Base-by-base conservation (phyloP, 2,113 vertebrate species). In the Pseudorasbora parva region DNA sequence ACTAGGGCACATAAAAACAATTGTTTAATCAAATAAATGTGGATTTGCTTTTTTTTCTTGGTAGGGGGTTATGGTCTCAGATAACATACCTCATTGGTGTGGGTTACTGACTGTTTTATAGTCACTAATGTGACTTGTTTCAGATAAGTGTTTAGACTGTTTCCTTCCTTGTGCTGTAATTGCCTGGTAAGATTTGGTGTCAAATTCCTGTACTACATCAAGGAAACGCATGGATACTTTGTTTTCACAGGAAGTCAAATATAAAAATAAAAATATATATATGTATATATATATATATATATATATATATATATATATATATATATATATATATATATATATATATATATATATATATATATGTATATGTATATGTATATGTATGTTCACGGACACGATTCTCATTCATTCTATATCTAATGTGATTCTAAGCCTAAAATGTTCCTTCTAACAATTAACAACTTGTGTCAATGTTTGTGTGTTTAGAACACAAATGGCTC, bases 341-440 rank as follows among this genome's bases (percentile, higher is more conserved):
- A n/a, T n/a, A n/a, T n/a, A n/a, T n/a, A n/a, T n/a, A n/a, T n/a
- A n/a, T n/a, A n/a, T n/a, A n/a, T n/a, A n/a, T n/a, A n/a, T n/a
- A n/a, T n/a, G n/a, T n/a, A n/a, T n/a, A n/a, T n/a, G n/a, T n/a
- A n/a, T n/a, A n/a, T n/a, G n/a, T n/a, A n/a, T n/a, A n/a, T n/a
- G n/a, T n/a, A n/a, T n/a, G n/a, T n/a, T n/a, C 19, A 10, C 51
- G 14, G 11, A 43, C 33, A 60, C n/a, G n/a, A 17, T 66, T 51
- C 9, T n/a, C 64, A 27, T 49, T 79, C 49, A 49, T 79, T 66
- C 17, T 49, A 5, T 25, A 2, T 47, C 2, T 47, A 19, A n/a
- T 27, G 21, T 78, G n/a, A 47, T 79, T 45, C 59, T 79, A 79
- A 66, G 14, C 41, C 43, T 79, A 15, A 75, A 41, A 41, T 69